Percentiles rank a stretch among this genome's conserved stretches.
phyloP scores from a whole-genome alignment of 2,113 vertebrate species.

The Daphoenositta chrysoptera region DNA sequence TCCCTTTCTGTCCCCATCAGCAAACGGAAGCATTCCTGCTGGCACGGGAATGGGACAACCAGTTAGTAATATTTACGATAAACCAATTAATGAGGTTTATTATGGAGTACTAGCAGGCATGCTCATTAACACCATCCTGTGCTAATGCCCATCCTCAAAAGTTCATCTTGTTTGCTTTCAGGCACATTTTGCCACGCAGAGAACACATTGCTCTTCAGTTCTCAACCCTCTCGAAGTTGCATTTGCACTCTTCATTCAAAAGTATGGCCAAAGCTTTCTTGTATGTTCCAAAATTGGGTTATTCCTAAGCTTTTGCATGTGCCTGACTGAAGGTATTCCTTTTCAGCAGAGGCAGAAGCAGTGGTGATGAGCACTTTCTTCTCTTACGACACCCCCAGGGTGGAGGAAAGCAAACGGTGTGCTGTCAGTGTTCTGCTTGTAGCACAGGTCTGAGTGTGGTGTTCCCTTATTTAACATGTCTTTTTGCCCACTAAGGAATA shows the following conservation, averaged over 20 bases:
- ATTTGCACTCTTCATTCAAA: background rate
- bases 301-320: background rate
- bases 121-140: background rate
- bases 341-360: background rate
- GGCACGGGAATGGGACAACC: background rate
- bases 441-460: background rate
- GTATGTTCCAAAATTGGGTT: background rate
- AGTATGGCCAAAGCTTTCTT: background rate
- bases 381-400: accelerated
- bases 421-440: background rate
- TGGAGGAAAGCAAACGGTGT: background rate
- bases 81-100: background rate
- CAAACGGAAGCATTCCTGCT: background rate
- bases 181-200: background rate
- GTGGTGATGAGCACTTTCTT: background rate
- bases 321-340: background rate
- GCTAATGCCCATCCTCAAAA: background rate
- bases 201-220: background rate
- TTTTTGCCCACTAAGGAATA: background rate
- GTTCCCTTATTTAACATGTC: background rate
- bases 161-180: background rate
- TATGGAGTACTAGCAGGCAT: background rate
- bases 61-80: background rate
- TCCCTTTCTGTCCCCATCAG: background rate
- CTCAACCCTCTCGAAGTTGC: accelerated